Evolutionary conservation across 2,888 invertebrate genomes (phyloP).

Genomic region (Leptopilina myrica): DNA sequence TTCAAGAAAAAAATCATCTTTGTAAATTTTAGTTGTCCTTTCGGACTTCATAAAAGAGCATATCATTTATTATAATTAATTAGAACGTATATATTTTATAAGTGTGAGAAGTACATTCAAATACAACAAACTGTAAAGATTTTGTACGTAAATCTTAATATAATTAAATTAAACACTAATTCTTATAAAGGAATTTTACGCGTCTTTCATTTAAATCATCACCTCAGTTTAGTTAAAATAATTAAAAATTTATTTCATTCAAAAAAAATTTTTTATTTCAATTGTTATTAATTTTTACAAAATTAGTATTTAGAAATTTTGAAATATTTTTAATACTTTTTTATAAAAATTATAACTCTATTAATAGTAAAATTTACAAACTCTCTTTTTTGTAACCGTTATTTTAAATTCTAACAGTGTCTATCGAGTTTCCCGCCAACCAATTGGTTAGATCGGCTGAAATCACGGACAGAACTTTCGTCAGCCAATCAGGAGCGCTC

Average conservation of each 20-base stretch:
- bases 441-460: not conserved
- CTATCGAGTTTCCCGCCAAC: not conserved
- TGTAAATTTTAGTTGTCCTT: not conserved
- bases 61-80: slow-evolving; percentile 24
- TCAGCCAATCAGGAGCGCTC: not conserved
- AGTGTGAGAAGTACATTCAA: slow-evolving; percentile 26
- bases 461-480: not conserved
- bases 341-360: too few species aligned
- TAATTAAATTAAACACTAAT: slow-evolving; percentile 52
- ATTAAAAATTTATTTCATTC: too few species aligned
- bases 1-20: not conserved
- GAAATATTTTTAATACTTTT: too few species aligned
- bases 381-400: too few species aligned
- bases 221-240: too few species aligned
- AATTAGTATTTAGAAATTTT: too few species aligned
- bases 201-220: not conserved
- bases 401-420: slow-evolving; percentile 13
- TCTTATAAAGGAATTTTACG: slow-evolving; percentile 41
- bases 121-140: slow-evolving; percentile 48
- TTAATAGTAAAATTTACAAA: too few species aligned
- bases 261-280: too few species aligned
- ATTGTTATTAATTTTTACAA: too few species aligned
- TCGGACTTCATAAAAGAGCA: slow-evolving; percentile 16
- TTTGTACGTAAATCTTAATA: slow-evolving; percentile 55
- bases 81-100: slow-evolving; percentile 27